phyloP scores from a whole-genome alignment of 1,140 invertebrate genomes.

The Diachasmimorpha longicaudata region DNA sequence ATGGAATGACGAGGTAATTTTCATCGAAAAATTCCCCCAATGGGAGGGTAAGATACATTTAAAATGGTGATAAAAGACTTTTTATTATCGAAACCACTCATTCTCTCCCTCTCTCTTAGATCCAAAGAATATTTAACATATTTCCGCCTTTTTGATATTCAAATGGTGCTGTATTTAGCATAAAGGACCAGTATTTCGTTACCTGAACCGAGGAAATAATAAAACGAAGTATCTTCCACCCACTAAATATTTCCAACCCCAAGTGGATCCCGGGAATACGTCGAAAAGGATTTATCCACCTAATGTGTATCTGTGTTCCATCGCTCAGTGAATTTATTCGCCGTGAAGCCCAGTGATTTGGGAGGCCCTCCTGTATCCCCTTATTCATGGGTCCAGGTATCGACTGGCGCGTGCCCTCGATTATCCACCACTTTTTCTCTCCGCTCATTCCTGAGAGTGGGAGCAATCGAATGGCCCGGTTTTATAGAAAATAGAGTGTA shows the following conservation, averaged over 20 bases:
- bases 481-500: background rate
- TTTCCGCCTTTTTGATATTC: no score
- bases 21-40: no score
- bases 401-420: conserved; percentile 23
- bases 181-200: no score
- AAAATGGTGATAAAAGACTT: no score
- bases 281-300: background rate
- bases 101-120: no score
- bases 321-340: no score
- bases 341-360: background rate
- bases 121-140: no score
- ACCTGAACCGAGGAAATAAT: background rate
- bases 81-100: no score
- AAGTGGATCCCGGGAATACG: background rate
- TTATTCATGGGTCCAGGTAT: background rate
- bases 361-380: background rate
- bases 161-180: no score
- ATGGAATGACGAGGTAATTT: no score
- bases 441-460: background rate
- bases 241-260: background rate
- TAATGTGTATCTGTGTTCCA: no score
- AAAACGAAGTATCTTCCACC: background rate
- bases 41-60: no score
- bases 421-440: conserved; percentile 6
- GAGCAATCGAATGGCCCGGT: conserved; percentile 12